These are phyloP conservation scores for Calypte anna DNA, from an alignment of 2,113 vertebrate species.

Conservation along the genomic window DNA sequence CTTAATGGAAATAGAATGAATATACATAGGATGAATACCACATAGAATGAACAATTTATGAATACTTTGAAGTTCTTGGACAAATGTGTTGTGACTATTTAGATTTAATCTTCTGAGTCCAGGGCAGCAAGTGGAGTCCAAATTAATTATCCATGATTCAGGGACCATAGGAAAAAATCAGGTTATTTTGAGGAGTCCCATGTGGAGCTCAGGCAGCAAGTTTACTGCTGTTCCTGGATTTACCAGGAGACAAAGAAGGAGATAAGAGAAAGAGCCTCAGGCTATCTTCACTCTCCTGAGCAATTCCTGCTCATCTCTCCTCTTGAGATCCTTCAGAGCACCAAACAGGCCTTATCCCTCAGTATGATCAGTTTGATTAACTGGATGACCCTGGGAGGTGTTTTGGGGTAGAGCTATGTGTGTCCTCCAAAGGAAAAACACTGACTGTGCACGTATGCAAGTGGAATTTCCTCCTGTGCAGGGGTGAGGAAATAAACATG, in stretches of 20 bases:
- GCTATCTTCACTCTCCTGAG: background rate
- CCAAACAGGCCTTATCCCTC: fast-evolving
- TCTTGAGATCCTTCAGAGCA: background rate
- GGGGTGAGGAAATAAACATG: fast-evolving
- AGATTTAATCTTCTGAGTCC: background rate
- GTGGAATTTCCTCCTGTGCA: fast-evolving
- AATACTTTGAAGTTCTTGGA: background rate
- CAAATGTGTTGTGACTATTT: background rate
- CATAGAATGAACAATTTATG: background rate
- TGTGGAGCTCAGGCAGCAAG: fast-evolving
- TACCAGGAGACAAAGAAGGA: background rate
- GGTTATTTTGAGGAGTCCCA: background rate
- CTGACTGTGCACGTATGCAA: background rate
- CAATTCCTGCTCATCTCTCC: background rate
- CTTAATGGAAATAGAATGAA: background rate
- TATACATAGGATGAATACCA: no score
- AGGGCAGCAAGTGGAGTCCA: background rate
- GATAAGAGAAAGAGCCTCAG: background rate
- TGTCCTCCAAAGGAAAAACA: background rate
- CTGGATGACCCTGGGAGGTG: background rate
- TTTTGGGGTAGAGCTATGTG: background rate
- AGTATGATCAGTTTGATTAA: background rate
- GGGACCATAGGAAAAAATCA: background rate
- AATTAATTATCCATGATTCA: background rate
- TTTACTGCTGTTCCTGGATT: background rate